Conservation (phyloP, 2,113 vertebrate species). For the Elachura formosa region DNA sequence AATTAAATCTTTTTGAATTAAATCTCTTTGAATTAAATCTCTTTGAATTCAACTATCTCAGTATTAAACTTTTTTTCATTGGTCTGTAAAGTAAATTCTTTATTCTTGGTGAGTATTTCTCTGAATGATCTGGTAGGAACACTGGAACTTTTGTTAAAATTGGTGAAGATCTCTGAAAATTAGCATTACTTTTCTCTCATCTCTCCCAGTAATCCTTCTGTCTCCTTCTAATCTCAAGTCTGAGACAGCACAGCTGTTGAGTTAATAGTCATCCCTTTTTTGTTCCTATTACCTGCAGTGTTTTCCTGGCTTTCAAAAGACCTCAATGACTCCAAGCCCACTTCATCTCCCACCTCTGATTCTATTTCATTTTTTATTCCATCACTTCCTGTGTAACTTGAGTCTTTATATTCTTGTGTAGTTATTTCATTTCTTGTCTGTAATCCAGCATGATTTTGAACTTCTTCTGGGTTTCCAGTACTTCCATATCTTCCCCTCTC, state of each 20-base stretch:
- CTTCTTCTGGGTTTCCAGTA: not conserved
- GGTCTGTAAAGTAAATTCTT: not conserved
- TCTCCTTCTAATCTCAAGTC: not conserved
- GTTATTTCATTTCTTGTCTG: not conserved
- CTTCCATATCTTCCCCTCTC: not conserved
- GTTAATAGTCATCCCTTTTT: not conserved
- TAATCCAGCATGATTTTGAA: not conserved
- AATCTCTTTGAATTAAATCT: not conserved
- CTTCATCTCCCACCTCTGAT: not conserved
- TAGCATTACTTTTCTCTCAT: not conserved
- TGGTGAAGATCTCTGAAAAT: not conserved
- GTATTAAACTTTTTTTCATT: not conserved
- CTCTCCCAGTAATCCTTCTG: not conserved
- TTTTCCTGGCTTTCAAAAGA: not conserved
- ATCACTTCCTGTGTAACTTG: not conserved
- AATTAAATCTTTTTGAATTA: not conserved
- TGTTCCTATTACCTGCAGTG: not conserved
- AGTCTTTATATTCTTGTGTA: not conserved
- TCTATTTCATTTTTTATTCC: not conserved
- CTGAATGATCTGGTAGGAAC: not conserved
- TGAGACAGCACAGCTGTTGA: not conserved
- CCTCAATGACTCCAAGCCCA: not conserved
- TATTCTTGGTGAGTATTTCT: not conserved
- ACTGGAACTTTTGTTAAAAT: not conserved
- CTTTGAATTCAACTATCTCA: not conserved